Percentiles rank a stretch among this genome's conserved stretches.
Evolutionary conservation across 2,888 invertebrate genomes (phyloP).

Genomic region (Phrixothrix hirtus): DNA sequence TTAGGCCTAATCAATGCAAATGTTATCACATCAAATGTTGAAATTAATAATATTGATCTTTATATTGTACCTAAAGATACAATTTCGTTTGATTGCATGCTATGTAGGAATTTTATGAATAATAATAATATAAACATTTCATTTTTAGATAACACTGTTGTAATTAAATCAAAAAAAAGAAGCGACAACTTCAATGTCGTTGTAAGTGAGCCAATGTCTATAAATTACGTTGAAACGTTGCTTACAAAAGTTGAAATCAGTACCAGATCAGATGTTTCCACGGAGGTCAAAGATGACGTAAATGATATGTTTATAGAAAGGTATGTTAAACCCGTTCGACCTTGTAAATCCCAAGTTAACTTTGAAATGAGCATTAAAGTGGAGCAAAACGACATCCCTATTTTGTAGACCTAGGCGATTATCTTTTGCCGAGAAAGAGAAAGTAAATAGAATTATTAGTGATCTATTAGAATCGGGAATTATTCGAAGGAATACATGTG

Average conservation of each 20-base stretch:
- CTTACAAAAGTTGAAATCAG: not conserved
- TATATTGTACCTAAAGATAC: not conserved
- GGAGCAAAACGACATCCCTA: conserved; percentile 1
- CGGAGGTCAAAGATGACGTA: not conserved
- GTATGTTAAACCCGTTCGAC: conserved; percentile 4
- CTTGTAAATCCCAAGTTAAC: not conserved
- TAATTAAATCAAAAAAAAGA: not conserved
- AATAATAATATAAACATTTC: not conserved
- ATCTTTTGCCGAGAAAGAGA: conserved; percentile 14
- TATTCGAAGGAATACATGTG: conserved; percentile 3
- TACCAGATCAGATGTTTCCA: not conserved
- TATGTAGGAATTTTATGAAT: not conserved
- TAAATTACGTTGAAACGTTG: too few species aligned
- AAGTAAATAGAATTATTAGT: conserved; percentile 20
- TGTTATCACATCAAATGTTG: too few species aligned
- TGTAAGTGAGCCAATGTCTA: not conserved
- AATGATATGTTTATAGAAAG: not conserved
- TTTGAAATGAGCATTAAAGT: conserved; percentile 5
- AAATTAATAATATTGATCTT: not conserved
- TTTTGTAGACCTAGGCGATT: conserved; percentile 15
- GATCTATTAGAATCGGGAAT: conserved; percentile 23
- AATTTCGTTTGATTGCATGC: not conserved
- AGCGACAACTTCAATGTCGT: not conserved
- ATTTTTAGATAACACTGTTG: too few species aligned
- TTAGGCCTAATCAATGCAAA: not conserved